Conservation (phyloP, 2,888 invertebrate genomes). For the Sminthurides aquaticus region DNA sequence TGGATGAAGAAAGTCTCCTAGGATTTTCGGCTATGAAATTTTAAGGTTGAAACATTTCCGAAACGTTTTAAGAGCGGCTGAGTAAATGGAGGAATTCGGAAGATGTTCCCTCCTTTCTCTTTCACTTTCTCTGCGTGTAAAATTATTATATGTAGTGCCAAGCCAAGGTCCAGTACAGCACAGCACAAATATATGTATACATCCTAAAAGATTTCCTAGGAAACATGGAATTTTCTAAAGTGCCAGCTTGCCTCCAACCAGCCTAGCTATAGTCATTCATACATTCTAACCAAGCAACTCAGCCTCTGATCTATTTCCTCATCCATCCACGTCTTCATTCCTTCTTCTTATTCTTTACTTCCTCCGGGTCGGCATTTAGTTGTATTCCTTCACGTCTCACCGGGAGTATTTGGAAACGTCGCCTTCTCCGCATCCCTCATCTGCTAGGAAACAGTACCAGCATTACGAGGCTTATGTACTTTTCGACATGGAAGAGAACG, state of each 20-base stretch:
- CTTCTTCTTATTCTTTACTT: neutral
- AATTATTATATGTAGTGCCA: too few relatives aligned
- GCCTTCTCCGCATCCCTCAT: conserved; percentile 9
- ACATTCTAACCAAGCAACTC: neutral
- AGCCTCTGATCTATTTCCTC: neutral
- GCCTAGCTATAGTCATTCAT: neutral
- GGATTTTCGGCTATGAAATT: too few relatives aligned
- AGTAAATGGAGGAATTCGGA: neutral
- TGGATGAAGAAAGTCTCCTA: too few relatives aligned
- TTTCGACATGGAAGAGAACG: neutral
- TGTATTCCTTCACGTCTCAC: neutral
- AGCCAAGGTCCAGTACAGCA: too few relatives aligned
- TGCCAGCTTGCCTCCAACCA: neutral
- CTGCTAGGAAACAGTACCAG: too few relatives aligned
- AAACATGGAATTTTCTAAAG: too few relatives aligned
- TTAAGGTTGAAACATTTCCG: too few relatives aligned
- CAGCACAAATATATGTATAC: too few relatives aligned
- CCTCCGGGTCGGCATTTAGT: neutral
- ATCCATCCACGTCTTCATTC: neutral
- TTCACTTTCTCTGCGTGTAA: too few relatives aligned
- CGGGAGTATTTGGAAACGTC: neutral
- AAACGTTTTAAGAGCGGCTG: too few relatives aligned
- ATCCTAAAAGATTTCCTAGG: too few relatives aligned
- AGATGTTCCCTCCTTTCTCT: neutral
- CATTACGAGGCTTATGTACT: conserved; percentile 19